Conservation (phyloP, 92 coral and sea anemone species). For the Hydrozoanthus gracilis region DNA sequence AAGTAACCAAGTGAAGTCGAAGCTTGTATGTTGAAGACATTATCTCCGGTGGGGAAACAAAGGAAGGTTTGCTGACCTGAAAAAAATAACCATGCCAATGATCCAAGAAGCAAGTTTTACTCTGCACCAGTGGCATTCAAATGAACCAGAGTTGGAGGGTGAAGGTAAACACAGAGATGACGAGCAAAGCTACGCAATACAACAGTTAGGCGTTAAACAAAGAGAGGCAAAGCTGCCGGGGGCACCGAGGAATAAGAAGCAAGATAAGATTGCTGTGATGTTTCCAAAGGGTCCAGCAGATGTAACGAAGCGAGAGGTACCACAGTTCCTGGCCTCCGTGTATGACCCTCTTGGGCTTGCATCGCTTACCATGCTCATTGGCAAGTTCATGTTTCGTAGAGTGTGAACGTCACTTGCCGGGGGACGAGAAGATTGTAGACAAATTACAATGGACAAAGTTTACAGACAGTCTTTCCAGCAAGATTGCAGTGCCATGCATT, state of each 20-base stretch:
- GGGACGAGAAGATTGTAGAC: conserved; percentile 31
- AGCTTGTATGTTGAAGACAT: conserved; percentile 23
- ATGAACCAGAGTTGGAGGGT: conserved; percentile 32
- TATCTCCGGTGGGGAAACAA: conserved; percentile 29
- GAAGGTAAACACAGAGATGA: conserved; percentile 9
- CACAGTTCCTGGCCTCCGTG: conserved; percentile 33
- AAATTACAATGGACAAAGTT: conserved; percentile 11
- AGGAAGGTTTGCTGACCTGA: not conserved
- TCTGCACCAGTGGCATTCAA: conserved; percentile 42
- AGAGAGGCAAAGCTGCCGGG: conserved; percentile 49
- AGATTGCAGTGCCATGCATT: conserved; percentile 36
- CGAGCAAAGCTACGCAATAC: conserved; percentile 40
- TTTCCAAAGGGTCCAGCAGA: conserved; percentile 18
- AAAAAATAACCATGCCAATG: not conserved
- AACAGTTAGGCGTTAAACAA: conserved; percentile 23
- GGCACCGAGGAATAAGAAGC: conserved; percentile 42
- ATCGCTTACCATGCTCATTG: conserved; percentile 43
- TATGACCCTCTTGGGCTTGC: conserved; percentile 47
- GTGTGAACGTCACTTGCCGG: conserved; percentile 38
- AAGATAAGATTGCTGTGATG: conserved; percentile 13
- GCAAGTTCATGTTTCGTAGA: conserved; percentile 39
- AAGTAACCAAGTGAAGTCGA: conserved; percentile 45
- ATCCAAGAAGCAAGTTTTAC: conserved; percentile 18
- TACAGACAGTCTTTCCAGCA: not conserved
- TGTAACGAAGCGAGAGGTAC: conserved; percentile 40